Conservation (phyloP, 2,113 vertebrate genomes). For the Chascanopsetta lugubris region DNA sequence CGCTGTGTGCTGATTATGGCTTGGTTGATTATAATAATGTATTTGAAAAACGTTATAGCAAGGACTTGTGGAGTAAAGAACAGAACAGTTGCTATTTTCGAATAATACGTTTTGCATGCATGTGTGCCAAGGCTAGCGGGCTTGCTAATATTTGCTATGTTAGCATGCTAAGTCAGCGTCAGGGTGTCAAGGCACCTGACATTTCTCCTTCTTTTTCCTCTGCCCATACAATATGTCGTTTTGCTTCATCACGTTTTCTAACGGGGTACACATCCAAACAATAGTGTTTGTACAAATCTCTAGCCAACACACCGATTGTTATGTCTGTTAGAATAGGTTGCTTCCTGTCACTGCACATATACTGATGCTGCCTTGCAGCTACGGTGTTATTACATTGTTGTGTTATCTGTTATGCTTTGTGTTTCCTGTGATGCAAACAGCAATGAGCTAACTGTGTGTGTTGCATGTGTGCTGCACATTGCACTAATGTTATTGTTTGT, state of each 20-base stretch:
- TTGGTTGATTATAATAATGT: not conserved
- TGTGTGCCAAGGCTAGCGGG: not conserved
- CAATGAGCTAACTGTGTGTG: not conserved
- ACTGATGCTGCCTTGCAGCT: not conserved
- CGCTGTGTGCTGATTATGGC: not conserved
- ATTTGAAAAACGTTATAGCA: not conserved
- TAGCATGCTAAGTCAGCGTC: conserved; percentile 44
- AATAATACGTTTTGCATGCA: not conserved
- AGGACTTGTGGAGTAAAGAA: not conserved
- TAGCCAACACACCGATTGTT: not conserved
- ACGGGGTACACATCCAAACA: not conserved
- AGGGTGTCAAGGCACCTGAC: conserved; percentile 26
- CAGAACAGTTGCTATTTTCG: rapidly evolving
- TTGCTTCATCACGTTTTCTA: not conserved
- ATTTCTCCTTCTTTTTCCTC: conserved; percentile 1
- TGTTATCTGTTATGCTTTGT: not conserved
- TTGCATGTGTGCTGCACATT: conserved; percentile 6
- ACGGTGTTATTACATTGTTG: not conserved
- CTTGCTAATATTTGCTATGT: conserved; percentile 15
- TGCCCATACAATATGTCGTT: not conserved
- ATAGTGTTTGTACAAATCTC: not conserved
- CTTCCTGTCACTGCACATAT: not conserved
- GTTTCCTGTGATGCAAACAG: not conserved
- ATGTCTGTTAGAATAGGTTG: not conserved
- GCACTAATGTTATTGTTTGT: conserved; percentile 25